These are phyloP conservation scores for Laterallus jamaicensis DNA, from an alignment of 2,113 vertebrate species.

Conservation along the genomic window DNA sequence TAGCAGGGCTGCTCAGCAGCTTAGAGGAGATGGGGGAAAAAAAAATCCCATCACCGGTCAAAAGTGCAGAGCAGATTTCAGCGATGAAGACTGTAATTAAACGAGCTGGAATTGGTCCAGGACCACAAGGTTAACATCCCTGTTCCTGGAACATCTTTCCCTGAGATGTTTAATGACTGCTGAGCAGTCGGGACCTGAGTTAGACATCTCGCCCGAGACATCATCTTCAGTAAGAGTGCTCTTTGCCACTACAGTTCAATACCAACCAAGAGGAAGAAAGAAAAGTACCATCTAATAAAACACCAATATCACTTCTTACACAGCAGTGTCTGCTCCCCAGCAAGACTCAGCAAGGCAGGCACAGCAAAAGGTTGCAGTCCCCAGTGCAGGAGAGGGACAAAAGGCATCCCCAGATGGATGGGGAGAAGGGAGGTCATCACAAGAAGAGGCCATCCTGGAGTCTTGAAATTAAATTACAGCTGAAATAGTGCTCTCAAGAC, in stretches of 20 bases:
- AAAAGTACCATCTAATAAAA: background rate
- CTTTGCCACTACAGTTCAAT: constrained; percentile 10
- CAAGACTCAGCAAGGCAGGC: rapidly evolving
- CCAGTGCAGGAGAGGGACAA: background rate
- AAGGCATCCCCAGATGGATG: rapidly evolving
- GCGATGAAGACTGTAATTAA: constrained; percentile 47
- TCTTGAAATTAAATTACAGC: background rate
- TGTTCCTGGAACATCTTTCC: constrained; percentile 51
- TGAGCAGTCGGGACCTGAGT: constrained; percentile 5
- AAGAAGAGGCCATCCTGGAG: background rate
- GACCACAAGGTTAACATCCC: constrained; percentile 41
- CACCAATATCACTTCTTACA: background rate
- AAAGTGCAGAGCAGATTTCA: constrained; percentile 56
- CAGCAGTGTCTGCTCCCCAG: background rate
- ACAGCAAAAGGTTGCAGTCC: background rate
- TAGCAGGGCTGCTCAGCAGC: background rate
- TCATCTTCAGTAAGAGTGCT: background rate
- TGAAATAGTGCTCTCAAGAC: background rate
- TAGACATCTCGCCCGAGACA: constrained; percentile 15
- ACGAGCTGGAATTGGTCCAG: constrained; percentile 23
- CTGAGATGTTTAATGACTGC: constrained; percentile 49
- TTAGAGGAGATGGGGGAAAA: background rate
- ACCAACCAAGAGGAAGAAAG: background rate
- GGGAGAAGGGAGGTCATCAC: background rate
- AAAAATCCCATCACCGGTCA: constrained; percentile 21